These are phyloP conservation scores for Morpho deidamia DNA, from an alignment of 2,888 invertebrate genomes.

Conservation along the genomic window DNA sequence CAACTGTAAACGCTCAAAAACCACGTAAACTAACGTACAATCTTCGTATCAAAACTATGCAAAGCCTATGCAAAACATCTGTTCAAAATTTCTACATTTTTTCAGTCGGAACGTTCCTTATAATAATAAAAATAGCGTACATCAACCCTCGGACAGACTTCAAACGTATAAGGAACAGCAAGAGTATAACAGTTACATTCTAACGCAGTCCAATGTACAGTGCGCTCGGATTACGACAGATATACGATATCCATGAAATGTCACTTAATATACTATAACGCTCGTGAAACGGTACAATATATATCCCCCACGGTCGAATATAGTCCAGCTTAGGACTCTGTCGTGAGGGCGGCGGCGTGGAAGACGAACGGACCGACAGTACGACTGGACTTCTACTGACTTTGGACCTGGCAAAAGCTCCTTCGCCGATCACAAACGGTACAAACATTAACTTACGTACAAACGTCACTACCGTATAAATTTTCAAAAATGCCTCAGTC, in stretches of 20 bases:
- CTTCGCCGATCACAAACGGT: background rate
- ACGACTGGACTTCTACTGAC: slow-evolving; percentile 26
- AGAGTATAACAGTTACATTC: background rate
- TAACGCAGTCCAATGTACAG: no score
- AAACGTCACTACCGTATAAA: background rate
- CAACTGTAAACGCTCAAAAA: slow-evolving; percentile 7
- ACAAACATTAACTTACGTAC: background rate
- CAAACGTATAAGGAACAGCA: background rate
- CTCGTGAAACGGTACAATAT: no score
- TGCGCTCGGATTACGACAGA: no score
- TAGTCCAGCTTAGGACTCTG: no score
- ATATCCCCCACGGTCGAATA: no score
- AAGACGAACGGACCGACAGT: slow-evolving; percentile 34
- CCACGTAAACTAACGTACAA: slow-evolving; percentile 12
- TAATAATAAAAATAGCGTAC: background rate
- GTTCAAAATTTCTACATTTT: slow-evolving; percentile 26
- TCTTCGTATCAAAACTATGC: slow-evolving; percentile 44
- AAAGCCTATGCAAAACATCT: slow-evolving; percentile 20
- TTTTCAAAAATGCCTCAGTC: background rate
- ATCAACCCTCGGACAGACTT: no score
- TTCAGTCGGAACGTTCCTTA: background rate
- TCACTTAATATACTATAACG: no score
- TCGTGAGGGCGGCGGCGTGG: slow-evolving; percentile 22
- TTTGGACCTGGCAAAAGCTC: background rate
- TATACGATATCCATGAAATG: no score